These are phyloP conservation scores for Numida meleagris DNA, from an alignment of 2,113 vertebrate genomes.

Conservation along the genomic window DNA sequence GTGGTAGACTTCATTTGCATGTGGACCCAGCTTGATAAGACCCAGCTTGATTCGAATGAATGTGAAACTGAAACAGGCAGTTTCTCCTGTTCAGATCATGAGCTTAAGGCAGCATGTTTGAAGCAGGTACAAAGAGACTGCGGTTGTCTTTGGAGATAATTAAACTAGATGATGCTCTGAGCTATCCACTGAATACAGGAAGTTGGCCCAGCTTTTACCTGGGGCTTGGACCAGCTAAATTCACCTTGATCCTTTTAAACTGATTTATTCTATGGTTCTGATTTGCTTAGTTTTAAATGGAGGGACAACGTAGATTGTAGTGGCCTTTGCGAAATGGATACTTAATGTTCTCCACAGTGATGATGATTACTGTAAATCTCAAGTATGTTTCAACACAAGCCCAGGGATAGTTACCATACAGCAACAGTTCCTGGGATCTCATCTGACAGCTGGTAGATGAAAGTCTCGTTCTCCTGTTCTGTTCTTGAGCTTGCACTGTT, in stretches of 20 bases:
- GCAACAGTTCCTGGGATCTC: background rate
- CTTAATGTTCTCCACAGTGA: rapidly evolving
- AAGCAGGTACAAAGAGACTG: background rate
- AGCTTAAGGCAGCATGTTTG: background rate
- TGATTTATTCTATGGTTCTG: background rate
- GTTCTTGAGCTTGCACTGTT: background rate
- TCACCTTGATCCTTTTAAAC: background rate
- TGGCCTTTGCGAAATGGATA: background rate
- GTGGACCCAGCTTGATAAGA: background rate
- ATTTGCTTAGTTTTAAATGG: background rate
- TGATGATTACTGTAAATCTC: background rate
- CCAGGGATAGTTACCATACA: background rate
- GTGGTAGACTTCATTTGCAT: background rate
- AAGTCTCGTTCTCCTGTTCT: background rate
- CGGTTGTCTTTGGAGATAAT: background rate
- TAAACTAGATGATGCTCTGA: background rate
- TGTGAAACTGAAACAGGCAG: background rate
- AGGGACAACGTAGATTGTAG: background rate
- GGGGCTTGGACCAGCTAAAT: background rate
- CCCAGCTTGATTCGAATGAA: background rate
- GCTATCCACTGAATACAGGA: background rate
- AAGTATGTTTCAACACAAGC: background rate
- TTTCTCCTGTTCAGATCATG: background rate
- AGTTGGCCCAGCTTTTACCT: background rate
- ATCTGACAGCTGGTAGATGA: background rate